Evolutionary conservation across 2,797 vertebrate genomes (phyloP).

Genomic region (Lepus townsendii): DNA sequence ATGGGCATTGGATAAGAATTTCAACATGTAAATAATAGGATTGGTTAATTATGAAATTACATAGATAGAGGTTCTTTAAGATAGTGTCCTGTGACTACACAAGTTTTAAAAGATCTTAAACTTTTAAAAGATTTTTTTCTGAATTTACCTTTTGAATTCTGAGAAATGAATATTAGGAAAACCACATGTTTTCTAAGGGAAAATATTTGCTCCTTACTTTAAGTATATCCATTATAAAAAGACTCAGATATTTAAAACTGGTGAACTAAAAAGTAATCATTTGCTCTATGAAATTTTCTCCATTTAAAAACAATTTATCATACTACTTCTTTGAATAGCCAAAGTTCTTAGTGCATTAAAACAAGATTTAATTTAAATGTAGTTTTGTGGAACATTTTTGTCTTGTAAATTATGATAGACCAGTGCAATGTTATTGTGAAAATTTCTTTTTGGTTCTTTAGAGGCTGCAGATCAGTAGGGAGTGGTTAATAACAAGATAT

Average conservation of each 20-base stretch:
- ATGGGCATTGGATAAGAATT: neutral
- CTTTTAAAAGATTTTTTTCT: constrained; percentile 39
- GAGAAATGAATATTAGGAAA: constrained; percentile 58
- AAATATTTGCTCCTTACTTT: constrained; percentile 20
- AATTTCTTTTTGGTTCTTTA: constrained; percentile 45
- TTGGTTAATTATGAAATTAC: constrained; percentile 50
- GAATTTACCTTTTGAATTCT: constrained; percentile 27
- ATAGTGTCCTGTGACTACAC: neutral
- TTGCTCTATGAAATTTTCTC: constrained; percentile 56
- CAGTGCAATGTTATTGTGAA: constrained; percentile 11
- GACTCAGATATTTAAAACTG: constrained; percentile 43
- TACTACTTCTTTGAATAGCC: constrained; percentile 48
- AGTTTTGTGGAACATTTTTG: constrained; percentile 24
- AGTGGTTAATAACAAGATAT: neutral
- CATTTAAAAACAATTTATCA: neutral
- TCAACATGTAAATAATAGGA: constrained; percentile 5
- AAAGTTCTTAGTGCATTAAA: constrained; percentile 14
- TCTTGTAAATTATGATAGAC: constrained; percentile 6
- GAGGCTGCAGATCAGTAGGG: neutral
- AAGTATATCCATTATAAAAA: constrained; percentile 49
- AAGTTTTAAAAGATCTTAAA: constrained; percentile 24
- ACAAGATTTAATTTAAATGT: constrained; percentile 41
- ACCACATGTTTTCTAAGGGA: neutral
- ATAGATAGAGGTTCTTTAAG: neutral
- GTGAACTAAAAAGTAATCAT: constrained; percentile 48